Evolutionary conservation across 2,113 vertebrate species (phyloP).

Genomic region (Cacatua alba): DNA sequence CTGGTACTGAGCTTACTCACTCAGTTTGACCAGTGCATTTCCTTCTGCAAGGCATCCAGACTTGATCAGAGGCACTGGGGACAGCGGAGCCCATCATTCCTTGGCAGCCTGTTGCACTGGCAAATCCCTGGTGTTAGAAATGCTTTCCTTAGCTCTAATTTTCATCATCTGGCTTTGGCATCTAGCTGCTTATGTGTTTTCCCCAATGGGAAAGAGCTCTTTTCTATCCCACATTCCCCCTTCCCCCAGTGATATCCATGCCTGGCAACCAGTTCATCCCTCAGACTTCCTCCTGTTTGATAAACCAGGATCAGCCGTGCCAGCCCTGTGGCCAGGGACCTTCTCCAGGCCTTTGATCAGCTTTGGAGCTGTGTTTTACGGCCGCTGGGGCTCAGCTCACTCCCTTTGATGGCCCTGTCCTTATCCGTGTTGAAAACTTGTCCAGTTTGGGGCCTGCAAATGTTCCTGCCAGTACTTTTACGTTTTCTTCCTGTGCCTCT

Average conservation of each 20-base stretch:
- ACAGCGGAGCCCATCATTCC: background rate
- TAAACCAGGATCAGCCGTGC: background rate
- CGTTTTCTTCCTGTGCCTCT: background rate
- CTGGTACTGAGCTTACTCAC: background rate
- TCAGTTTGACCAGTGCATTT: accelerated
- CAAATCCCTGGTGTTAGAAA: background rate
- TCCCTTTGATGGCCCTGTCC: background rate
- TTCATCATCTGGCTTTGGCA: background rate
- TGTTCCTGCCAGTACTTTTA: background rate
- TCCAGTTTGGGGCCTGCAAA: background rate
- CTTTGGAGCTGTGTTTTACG: background rate
- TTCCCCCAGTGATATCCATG: background rate
- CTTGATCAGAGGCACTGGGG: background rate
- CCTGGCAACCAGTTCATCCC: background rate
- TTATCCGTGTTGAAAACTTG: background rate
- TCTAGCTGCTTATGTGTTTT: background rate
- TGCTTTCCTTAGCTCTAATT: background rate
- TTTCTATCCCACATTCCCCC: background rate
- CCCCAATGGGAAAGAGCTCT: background rate
- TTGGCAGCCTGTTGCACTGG: background rate
- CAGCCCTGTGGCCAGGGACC: background rate
- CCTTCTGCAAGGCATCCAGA: background rate
- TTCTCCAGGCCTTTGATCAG: background rate
- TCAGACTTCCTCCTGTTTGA: background rate
- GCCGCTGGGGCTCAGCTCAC: background rate